Base-by-base conservation (phyloP, 2,113 vertebrate genomes). In the Scytalopus superciliaris region DNA sequence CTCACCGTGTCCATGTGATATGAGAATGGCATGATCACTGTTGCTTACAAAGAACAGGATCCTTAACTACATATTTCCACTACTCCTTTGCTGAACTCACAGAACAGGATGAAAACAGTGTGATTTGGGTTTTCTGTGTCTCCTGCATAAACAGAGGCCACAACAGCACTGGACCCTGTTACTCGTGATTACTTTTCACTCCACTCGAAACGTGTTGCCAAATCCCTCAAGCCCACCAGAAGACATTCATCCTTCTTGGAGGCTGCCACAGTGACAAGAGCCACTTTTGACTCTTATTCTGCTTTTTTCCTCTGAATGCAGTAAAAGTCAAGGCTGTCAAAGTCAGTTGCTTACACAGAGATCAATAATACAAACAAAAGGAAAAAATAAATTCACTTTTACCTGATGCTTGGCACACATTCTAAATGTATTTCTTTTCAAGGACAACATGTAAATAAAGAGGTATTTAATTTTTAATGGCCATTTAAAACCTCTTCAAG, bases 401-500 rank as follows among this genome's bases (percentile, higher is more conserved):
- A 74, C 55, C 42, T 84, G 64, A 74, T 57, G 39, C 60, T 87
- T 91, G 64, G 81, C 60, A 93, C n/a, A 57, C 7, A 63, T 56
- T 3, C 60, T 70, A 66, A 87, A 57, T 57, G 44, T n/a, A 40
- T 84, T 77, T 87, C 16, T 89, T 68, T 84, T 87, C 55, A 74
- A 91, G 81, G 81, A 55, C 45, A 93, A 74, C n/a, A 63, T 53
- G 87, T 40, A 87, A 87, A 88, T 68, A 94, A 69, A 85, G 70
- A 87, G 5, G 16, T 45, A 12, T 84, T 93, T 67, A 84, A 78
- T 82, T 93, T 92, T 90, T 88, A 88, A 93, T 44, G 30, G 37
- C 14, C 8, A 44, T 76, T 72, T 80, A 85, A 90, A 79, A 83
- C 8, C 13, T 85, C 30, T 90, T 93, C 62, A 93, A 72, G 19